A percentile compares a stretch with the other conserved stretches of the same genome.
Conservation (phyloP, 2,113 vertebrate genomes). For the Meriones unguiculatus region DNA sequence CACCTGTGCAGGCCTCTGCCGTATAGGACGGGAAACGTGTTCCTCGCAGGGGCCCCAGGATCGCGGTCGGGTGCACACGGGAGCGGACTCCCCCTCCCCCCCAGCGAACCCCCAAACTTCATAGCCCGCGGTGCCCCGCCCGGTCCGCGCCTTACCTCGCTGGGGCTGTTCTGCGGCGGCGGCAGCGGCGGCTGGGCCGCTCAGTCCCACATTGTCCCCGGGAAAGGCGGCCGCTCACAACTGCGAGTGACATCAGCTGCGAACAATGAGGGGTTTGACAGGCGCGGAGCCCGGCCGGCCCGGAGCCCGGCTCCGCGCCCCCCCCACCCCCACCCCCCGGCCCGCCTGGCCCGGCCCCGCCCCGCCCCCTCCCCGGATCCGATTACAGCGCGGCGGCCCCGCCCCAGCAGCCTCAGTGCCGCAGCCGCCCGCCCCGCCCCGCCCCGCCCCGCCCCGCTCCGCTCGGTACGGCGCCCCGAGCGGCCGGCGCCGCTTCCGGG, state of each 20-base stretch:
- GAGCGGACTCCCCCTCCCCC: conserved; percentile 8
- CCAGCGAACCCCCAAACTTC: conserved; percentile 76
- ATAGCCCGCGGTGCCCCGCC: conserved; percentile 63
- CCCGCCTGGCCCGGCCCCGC: conserved; percentile 75
- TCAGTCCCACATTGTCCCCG: conserved; percentile 90
- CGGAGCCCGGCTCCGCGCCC: conserved; percentile 86
- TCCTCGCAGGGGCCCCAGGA: conserved; percentile 26
- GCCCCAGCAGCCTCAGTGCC: conserved; percentile 86
- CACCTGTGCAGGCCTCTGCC: conserved; percentile 69
- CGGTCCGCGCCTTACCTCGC: conserved; percentile 78
- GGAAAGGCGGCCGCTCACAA: conserved; percentile 87
- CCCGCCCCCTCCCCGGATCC: conserved; percentile 86
- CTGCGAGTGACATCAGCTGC: conserved; percentile 87
- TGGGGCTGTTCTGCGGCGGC: conserved; percentile 80
- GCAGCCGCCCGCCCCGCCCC: conserved; percentile 85
- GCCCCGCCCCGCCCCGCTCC: conserved; percentile 73
- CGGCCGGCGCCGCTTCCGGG: conserved; percentile 1
- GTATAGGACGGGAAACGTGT: not conserved
- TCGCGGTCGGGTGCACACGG: not conserved
- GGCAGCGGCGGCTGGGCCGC: conserved; percentile 83
- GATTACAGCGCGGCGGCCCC: conserved; percentile 89
- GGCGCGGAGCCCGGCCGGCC: conserved; percentile 85
- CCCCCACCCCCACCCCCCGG: conserved; percentile 76
- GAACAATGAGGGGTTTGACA: conserved; percentile 90
- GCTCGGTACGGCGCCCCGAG: conserved; percentile 71